phyloP scores from a whole-genome alignment of 2,113 vertebrate species.

The Tympanuchus pallidicinctus region DNA sequence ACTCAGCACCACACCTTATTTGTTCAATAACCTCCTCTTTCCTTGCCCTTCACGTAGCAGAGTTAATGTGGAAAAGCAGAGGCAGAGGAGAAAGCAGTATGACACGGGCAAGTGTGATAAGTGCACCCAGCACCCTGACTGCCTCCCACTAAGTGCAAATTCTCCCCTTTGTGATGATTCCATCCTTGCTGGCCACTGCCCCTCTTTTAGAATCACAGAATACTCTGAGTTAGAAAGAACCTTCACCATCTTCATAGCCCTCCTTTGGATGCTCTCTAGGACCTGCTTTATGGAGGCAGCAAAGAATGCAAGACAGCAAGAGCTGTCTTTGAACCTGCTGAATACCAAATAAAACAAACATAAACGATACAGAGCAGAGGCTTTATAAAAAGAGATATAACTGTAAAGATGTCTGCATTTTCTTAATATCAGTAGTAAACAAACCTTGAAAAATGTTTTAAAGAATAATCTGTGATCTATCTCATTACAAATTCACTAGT shows the following conservation, averaged over 20 bases:
- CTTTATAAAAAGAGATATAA: background rate
- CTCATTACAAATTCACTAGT: background rate
- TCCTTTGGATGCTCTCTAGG: background rate
- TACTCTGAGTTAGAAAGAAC: background rate
- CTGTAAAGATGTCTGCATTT: background rate
- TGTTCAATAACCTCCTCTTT: background rate
- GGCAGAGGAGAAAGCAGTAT: background rate
- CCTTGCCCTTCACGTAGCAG: background rate
- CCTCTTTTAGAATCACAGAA: background rate
- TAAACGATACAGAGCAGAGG: background rate
- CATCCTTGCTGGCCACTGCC: background rate
- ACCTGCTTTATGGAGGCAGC: background rate
- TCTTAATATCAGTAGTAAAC: background rate
- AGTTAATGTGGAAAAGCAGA: background rate
- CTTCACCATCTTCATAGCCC: background rate
- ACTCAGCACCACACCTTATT: background rate
- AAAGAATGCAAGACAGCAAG: background rate
- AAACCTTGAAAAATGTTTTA: background rate
- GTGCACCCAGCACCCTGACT: rapidly evolving
- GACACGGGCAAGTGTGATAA: background rate
- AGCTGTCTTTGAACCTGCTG: background rate
- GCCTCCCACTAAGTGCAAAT: background rate
- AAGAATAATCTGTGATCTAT: background rate
- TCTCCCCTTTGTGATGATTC: background rate
- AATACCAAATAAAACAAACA: background rate